phyloP scores from a whole-genome alignment of 2,113 vertebrate genomes.

The Strix aluco region DNA sequence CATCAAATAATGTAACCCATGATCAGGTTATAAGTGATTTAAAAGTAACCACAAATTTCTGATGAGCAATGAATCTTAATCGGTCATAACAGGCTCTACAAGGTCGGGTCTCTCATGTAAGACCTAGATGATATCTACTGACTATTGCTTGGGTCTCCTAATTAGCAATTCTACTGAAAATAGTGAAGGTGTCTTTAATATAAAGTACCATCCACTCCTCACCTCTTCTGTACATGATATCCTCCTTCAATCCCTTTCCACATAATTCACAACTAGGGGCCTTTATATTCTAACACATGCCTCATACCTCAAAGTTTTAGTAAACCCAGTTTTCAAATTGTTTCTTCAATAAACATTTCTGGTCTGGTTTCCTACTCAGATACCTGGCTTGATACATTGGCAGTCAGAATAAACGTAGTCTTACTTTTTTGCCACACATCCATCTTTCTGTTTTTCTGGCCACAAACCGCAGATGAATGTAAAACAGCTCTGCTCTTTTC shows the following conservation, averaged over 20 bases:
- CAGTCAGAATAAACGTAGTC: background rate
- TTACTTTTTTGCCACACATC: background rate
- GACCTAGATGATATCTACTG: background rate
- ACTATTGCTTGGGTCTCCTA: background rate
- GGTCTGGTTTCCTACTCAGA: background rate
- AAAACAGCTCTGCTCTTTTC: background rate
- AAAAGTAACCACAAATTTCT: background rate
- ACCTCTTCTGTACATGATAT: background rate
- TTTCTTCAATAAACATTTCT: background rate
- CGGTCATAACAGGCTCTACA: rapidly evolving
- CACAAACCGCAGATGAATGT: background rate
- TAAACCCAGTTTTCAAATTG: background rate
- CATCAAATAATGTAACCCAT: background rate
- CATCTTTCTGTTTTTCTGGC: rapidly evolving
- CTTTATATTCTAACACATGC: background rate
- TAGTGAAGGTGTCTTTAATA: background rate
- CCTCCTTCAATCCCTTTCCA: background rate
- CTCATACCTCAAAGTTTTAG: background rate
- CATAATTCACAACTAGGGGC: background rate
- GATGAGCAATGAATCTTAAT: background rate
- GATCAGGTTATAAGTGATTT: background rate
- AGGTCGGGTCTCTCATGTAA: background rate
- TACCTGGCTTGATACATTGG: rapidly evolving
- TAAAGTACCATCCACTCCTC: background rate
- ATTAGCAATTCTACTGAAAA: background rate